A percentile compares a stretch with the other conserved stretches of the same genome.
These are phyloP conservation scores for Chymomyza caudatula DNA, from an alignment of 2,888 invertebrate genomes.

Conservation along the genomic window DNA sequence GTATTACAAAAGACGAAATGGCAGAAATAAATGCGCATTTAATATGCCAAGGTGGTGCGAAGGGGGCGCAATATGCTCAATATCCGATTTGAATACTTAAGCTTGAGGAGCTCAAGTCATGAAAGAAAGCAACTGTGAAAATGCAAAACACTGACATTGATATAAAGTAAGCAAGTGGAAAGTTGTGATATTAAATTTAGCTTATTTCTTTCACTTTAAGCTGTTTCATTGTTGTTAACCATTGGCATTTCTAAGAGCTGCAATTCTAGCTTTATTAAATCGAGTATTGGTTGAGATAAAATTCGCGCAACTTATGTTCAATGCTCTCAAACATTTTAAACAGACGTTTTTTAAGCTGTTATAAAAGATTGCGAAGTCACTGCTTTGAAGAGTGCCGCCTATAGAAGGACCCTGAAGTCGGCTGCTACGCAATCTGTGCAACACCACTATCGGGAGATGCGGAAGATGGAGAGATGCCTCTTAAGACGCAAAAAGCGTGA, in stretches of 20 bases:
- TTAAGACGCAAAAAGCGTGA: too few relatives aligned
- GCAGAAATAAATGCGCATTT: conserved; percentile 46
- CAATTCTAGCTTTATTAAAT: neutral
- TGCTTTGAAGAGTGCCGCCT: too few relatives aligned
- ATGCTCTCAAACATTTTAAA: too few relatives aligned
- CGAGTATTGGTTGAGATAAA: too few relatives aligned
- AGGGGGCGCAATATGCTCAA: neutral
- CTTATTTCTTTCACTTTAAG: neutral
- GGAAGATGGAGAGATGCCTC: too few relatives aligned
- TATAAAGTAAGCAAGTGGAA: neutral
- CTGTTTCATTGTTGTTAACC: too few relatives aligned
- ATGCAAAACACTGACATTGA: neutral
- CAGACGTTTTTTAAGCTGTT: too few relatives aligned
- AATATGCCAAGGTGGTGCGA: conserved; percentile 35
- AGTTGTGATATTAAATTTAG: neutral
- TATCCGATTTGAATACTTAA: neutral
- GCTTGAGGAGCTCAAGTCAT: neutral
- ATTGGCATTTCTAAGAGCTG: neutral
- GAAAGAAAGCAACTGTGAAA: neutral
- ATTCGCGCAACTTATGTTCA: too few relatives aligned
- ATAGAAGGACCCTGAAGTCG: too few relatives aligned
- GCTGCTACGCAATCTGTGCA: too few relatives aligned
- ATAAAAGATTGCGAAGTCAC: too few relatives aligned
- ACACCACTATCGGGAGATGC: too few relatives aligned
- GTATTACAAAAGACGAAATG: conserved; percentile 15